Conservation (phyloP, 2,888 invertebrate species). For the Rugalucina vietnamica region DNA sequence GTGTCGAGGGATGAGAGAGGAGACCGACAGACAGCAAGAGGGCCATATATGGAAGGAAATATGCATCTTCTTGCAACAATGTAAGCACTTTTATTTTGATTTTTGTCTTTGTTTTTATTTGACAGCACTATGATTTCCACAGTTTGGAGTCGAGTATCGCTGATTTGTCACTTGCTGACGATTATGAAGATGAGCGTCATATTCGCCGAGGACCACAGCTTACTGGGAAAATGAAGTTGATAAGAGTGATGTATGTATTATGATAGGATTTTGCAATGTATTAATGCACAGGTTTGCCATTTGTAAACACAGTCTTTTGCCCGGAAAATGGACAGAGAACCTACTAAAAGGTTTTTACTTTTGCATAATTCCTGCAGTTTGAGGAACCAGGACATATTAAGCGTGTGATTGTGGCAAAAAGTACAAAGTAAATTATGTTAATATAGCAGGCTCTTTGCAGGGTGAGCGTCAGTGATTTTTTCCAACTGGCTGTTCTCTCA, state of each 20-base stretch:
- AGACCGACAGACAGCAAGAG: background rate
- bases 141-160: background rate
- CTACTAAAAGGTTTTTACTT: no score
- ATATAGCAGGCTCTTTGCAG: no score
- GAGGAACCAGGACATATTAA: no score
- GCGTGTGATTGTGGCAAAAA: no score
- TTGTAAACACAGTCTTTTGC: no score
- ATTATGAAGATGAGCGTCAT: constrained; percentile 21
- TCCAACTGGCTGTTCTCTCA: no score
- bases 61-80: constrained; percentile 64
- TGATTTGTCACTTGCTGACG: background rate
- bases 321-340: no score
- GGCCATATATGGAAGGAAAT: constrained; percentile 69
- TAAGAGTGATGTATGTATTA: constrained; percentile 62
- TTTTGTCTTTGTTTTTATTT: background rate
- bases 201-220: constrained; percentile 56
- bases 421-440: no score
- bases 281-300: no score
- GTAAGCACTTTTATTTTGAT: constrained; percentile 24
- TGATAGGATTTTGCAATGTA: no score
- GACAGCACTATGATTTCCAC: background rate
- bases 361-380: no score
- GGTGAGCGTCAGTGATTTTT: no score
- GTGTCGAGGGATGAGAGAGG: background rate
- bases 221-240: constrained; percentile 65